These are phyloP conservation scores for Zelostemma sp. DNA, from an alignment of 1,140 invertebrate genomes.

Conservation along the genomic window DNA sequence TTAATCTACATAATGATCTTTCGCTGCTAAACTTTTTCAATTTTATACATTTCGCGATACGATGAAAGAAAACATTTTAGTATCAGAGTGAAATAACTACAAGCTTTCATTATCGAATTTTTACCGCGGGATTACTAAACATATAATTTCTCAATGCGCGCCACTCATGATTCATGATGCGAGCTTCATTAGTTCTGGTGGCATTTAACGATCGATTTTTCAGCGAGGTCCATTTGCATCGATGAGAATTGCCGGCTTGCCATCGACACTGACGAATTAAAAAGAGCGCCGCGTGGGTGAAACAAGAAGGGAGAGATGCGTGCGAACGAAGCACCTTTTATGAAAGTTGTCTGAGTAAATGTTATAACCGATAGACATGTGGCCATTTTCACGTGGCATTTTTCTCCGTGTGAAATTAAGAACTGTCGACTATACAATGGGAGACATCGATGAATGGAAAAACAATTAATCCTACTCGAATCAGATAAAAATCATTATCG, in stretches of 20 bases:
- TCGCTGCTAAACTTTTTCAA: too few species aligned
- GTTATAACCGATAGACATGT: slow-evolving; percentile 53
- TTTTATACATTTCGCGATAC: too few species aligned
- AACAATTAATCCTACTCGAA: too few species aligned
- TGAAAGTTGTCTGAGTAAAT: slow-evolving; percentile 25
- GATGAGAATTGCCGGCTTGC: slow-evolving; percentile 59
- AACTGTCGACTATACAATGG: not conserved
- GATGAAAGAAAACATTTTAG: too few species aligned
- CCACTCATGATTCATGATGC: slow-evolving; percentile 23
- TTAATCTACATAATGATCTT: too few species aligned
- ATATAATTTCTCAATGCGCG: not conserved
- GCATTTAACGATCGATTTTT: slow-evolving; percentile 30
- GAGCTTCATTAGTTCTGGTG: slow-evolving; percentile 34
- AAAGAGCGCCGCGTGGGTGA: slow-evolving; percentile 46
- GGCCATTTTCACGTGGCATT: slow-evolving; percentile 54
- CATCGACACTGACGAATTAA: slow-evolving; percentile 61
- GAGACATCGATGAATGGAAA: not conserved
- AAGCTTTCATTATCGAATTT: too few species aligned
- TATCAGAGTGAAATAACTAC: too few species aligned
- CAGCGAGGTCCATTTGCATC: slow-evolving; percentile 38
- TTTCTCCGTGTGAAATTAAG: not conserved
- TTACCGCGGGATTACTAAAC: not conserved
- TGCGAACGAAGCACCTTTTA: slow-evolving; percentile 35
- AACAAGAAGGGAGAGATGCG: slow-evolving; percentile 36
- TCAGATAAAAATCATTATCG: too few species aligned